Evolutionary conservation across 1,140 invertebrate species (phyloP), one percentile per base, ranked within the genome.

Genomic region (Sarcophaga bullata): DNA sequence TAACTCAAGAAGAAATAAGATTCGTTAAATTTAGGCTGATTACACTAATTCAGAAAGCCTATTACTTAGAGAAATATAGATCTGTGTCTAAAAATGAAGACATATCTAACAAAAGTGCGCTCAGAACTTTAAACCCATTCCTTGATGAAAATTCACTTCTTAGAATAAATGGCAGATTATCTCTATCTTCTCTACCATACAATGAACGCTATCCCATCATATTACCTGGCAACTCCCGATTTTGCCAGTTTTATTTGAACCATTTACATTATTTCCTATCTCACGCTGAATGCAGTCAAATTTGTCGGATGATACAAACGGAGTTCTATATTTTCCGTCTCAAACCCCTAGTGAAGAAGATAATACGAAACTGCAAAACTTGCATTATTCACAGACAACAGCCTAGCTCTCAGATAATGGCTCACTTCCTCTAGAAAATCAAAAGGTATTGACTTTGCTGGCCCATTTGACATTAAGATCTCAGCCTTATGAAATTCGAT

Each of bases 31-130:
- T 52, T 13, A 58, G n/a, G 11, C n/a, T n/a, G n/a, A n/a, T n/a
- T n/a, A n/a, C n/a, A n/a, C n/a, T n/a, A n/a, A n/a, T n/a, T n/a
- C n/a, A n/a, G n/a, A n/a, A n/a, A n/a, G n/a, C n/a, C n/a, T n/a
- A n/a, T n/a, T n/a, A n/a, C n/a, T n/a, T n/a, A n/a, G n/a, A n/a
- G n/a, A n/a, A n/a, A n/a, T n/a, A n/a, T n/a, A n/a, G n/a, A n/a
- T n/a, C n/a, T n/a, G n/a, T n/a, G n/a, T n/a, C n/a, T n/a, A n/a
- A n/a, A n/a, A n/a, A n/a, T n/a, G n/a, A n/a, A n/a, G n/a, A n/a
- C n/a, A n/a, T n/a, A n/a, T n/a, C n/a, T n/a, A n/a, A n/a, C n/a
- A 80, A 80, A 80, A 80, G 50, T 46, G 17, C 50, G 6, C 46
- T 80, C 37, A 15, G 17, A 6, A 62, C 52, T 37, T 37, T 62